Conservation (phyloP, 2,888 invertebrate species). For the Drosophila macrospina region DNA sequence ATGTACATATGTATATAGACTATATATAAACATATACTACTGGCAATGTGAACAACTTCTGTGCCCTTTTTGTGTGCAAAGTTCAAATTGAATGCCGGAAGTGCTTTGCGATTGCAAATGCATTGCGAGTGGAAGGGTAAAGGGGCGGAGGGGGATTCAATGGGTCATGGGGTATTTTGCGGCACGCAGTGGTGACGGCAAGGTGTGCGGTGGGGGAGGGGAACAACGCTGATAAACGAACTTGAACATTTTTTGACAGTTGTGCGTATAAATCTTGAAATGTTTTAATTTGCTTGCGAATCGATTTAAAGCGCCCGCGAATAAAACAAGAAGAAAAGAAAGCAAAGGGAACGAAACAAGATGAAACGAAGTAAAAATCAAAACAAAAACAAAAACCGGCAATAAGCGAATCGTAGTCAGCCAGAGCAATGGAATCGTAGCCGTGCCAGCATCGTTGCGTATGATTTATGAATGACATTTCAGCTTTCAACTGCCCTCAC, state of each 20-base stretch:
- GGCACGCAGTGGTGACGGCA: slow-evolving; percentile 1
- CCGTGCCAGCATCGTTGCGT: slow-evolving; percentile 72
- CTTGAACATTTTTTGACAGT: slow-evolving; percentile 81
- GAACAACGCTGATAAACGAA: slow-evolving; percentile 68
- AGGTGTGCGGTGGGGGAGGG: background rate
- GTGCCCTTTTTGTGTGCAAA: slow-evolving; percentile 53
- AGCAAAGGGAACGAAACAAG: slow-evolving; percentile 8
- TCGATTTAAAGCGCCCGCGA: slow-evolving; percentile 78
- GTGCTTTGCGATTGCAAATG: slow-evolving; percentile 67
- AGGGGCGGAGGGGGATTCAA: background rate
- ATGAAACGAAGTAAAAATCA: slow-evolving; percentile 14
- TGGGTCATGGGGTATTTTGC: background rate
- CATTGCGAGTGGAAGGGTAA: slow-evolving; percentile 13
- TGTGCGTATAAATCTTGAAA: slow-evolving; percentile 84
- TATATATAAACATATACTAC: slow-evolving; percentile 8
- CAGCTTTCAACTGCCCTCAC: slow-evolving; percentile 49
- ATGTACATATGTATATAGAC: slow-evolving; percentile 9
- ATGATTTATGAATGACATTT: slow-evolving; percentile 82
- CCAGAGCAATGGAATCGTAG: slow-evolving; percentile 46
- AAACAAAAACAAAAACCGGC: slow-evolving; percentile 38
- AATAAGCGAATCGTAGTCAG: slow-evolving; percentile 30
- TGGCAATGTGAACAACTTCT: slow-evolving; percentile 27
- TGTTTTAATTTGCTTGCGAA: slow-evolving; percentile 84
- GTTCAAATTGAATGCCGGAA: slow-evolving; percentile 72
- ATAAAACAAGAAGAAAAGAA: slow-evolving; percentile 13